Evolutionary conservation across 2,797 vertebrate species (phyloP).

Genomic region (Enteromius unitaeniatus): DNA sequence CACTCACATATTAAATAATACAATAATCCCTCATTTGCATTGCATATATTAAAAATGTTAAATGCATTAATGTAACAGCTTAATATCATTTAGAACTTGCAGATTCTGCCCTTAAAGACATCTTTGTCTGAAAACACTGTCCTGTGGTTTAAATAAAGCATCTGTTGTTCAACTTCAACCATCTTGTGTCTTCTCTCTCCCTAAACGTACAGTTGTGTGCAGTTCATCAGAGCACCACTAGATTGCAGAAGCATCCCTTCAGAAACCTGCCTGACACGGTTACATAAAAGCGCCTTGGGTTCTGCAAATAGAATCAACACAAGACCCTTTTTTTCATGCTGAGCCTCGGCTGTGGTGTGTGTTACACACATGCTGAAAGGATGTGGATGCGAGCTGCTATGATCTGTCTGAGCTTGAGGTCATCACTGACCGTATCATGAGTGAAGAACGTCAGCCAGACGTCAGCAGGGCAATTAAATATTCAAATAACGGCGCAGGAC

Average conservation of each 20-base stretch:
- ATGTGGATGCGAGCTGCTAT: conserved; percentile 39
- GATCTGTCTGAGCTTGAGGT: conserved; percentile 43
- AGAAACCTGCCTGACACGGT: conserved; percentile 48
- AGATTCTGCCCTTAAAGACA: background rate
- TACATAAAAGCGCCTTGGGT: conserved; percentile 69
- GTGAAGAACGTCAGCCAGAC: conserved; percentile 51
- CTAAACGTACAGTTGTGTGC: conserved; percentile 64
- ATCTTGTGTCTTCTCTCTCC: conserved; percentile 67
- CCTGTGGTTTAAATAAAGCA: conserved; percentile 6
- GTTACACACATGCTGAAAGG: conserved; percentile 50
- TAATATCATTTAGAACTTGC: background rate
- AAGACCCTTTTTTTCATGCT: conserved; percentile 59
- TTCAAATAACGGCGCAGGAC: conserved; percentile 32
- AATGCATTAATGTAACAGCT: background rate
- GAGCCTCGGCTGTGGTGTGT: conserved; percentile 51
- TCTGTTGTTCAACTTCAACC: conserved; percentile 47
- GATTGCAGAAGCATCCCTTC: conserved; percentile 71
- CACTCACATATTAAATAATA: background rate
- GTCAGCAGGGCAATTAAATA: conserved; percentile 55
- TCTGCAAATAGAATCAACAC: conserved; percentile 72
- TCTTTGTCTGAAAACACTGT: background rate
- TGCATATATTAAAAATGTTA: background rate
- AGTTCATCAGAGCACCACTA: conserved; percentile 64
- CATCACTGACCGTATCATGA: conserved; percentile 43
- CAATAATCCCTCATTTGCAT: background rate